Percentiles rank a stretch among this genome's conserved stretches.
Evolutionary conservation across 53 echinoderm and acorn worm genomes (phyloP).

Genomic region (Paelopatides confundens): DNA sequence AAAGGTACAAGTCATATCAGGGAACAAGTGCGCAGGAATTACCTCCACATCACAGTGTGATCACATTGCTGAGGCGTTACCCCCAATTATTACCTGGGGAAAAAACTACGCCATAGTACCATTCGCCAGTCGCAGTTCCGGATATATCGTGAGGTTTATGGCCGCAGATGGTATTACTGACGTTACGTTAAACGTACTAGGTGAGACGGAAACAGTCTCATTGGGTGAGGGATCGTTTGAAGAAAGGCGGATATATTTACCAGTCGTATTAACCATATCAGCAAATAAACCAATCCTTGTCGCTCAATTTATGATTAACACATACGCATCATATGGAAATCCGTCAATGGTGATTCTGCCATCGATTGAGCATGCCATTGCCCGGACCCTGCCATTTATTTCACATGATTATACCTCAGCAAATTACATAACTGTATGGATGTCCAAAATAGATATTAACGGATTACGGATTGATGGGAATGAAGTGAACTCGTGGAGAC

Average conservation of each 20-base stretch:
- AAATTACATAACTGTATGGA: slow-evolving; percentile 8
- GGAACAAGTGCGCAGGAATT: slow-evolving; percentile 7
- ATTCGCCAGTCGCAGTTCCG: not conserved
- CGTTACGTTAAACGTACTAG: not conserved
- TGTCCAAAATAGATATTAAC: not conserved
- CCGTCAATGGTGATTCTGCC: slow-evolving; percentile 23
- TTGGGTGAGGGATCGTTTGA: not conserved
- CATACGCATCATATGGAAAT: not conserved
- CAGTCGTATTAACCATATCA: not conserved
- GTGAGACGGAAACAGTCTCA: not conserved
- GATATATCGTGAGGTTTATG: not conserved
- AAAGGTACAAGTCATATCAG: not conserved
- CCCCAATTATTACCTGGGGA: not conserved
- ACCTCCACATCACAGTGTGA: not conserved
- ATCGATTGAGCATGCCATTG: not conserved
- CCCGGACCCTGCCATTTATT: not conserved
- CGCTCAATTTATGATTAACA: not conserved
- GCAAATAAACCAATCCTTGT: slow-evolving; percentile 8
- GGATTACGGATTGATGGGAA: not conserved
- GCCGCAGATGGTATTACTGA: not conserved
- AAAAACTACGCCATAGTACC: not conserved
- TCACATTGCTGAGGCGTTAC: not conserved
- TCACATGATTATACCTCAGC: not conserved
- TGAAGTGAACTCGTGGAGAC: not conserved
- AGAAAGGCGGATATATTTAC: not conserved